phyloP scores from a whole-genome alignment of 2,888 invertebrate species.

The Seira sanloemensis region DNA sequence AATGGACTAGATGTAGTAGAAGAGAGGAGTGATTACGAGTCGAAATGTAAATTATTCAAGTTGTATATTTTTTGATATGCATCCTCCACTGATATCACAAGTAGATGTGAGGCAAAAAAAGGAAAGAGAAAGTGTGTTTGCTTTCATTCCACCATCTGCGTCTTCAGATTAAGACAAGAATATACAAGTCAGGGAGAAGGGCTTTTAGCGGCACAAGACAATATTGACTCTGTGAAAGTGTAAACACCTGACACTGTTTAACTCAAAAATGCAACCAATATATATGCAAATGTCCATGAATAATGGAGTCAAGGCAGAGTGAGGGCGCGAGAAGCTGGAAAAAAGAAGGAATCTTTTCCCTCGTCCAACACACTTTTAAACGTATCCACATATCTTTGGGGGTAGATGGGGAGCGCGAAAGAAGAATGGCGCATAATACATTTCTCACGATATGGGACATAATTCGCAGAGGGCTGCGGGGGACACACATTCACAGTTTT shows the following conservation, averaged over 20 bases:
- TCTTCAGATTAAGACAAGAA: constrained; percentile 74
- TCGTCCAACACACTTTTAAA: no score
- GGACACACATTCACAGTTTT: no score
- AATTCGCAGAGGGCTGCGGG: no score
- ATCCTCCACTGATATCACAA: background rate
- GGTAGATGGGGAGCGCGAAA: no score
- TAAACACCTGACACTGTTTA: constrained; percentile 75
- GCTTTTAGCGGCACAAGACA: constrained; percentile 73
- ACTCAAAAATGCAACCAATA: constrained; percentile 75
- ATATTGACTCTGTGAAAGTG: constrained; percentile 75
- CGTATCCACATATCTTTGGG: no score
- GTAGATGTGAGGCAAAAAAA: constrained; percentile 53
- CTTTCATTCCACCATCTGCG: constrained; percentile 73
- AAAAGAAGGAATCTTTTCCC: no score
- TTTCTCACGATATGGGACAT: no score
- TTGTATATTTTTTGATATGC: background rate
- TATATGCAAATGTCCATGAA: constrained; percentile 75
- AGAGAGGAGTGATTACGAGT: constrained; percentile 69
- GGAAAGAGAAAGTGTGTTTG: constrained; percentile 70
- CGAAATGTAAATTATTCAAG: constrained; percentile 42
- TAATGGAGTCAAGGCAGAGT: no score
- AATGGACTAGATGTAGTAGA: constrained; percentile 27
- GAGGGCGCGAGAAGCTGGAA: no score
- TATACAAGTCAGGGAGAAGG: no score
- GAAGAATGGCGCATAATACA: no score